Conservation (phyloP, 2,113 vertebrate genomes). For the Trogon melanurus region DNA sequence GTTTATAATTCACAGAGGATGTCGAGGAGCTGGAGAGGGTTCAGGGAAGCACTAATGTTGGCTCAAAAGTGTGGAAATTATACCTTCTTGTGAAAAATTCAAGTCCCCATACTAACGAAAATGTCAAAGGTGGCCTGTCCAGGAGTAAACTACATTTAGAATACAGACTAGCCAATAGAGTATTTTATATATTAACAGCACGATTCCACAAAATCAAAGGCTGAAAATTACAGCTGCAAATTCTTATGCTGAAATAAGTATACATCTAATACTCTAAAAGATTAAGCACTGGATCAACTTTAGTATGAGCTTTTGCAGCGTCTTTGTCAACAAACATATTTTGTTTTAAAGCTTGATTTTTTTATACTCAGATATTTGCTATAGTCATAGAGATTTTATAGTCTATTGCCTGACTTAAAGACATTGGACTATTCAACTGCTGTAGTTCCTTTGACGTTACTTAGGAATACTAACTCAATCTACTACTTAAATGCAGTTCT, state of each 20-base stretch:
- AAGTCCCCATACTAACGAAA: background rate
- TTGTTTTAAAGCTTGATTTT: background rate
- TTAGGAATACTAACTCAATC: background rate
- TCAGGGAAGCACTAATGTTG: background rate
- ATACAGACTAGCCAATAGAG: background rate
- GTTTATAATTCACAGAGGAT: background rate
- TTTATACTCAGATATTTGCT: background rate
- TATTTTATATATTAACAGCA: background rate
- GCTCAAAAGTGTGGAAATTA: background rate
- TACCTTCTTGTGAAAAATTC: background rate
- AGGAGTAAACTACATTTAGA: background rate
- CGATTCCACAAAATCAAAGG: background rate
- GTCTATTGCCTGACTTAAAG: background rate
- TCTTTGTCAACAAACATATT: background rate
- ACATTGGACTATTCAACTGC: background rate
- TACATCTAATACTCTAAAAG: background rate
- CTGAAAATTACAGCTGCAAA: background rate
- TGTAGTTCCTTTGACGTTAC: background rate
- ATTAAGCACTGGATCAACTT: background rate
- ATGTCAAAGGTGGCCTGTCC: accelerated
- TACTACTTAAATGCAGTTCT: background rate
- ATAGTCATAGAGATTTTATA: background rate
- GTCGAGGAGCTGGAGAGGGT: background rate
- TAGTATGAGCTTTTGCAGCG: background rate
- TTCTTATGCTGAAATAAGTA: background rate